These are phyloP conservation scores for Gobiocypris rarus DNA, from an alignment of 2,113 vertebrate species.

Conservation along the genomic window DNA sequence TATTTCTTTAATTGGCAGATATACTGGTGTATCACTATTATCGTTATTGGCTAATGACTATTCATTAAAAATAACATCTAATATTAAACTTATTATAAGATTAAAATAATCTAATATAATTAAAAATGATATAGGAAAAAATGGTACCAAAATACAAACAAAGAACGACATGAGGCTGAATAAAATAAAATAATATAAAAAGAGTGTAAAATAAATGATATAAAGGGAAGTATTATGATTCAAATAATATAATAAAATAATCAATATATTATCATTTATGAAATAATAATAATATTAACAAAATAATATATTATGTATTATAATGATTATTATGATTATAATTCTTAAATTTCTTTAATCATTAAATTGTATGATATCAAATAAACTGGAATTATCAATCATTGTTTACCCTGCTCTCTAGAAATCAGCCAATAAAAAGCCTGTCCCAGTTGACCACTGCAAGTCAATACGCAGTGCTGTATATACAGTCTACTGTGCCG, in stretches of 20 bases:
- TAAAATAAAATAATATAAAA: neutral
- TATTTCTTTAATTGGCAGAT: neutral
- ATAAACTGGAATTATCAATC: neutral
- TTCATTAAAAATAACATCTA: too few relatives aligned
- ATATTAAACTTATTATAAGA: too few relatives aligned
- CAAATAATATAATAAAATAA: neutral
- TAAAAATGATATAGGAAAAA: neutral
- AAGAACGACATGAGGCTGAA: neutral
- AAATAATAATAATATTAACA: neutral
- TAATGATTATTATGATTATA: neutral
- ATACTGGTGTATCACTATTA: neutral
- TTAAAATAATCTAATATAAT: too few relatives aligned
- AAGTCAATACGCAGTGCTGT: neutral
- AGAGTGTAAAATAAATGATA: neutral
- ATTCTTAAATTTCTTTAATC: neutral
- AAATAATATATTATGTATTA: neutral
- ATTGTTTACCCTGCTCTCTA: neutral
- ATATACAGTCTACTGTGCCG: neutral
- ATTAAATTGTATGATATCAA: neutral
- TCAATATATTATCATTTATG: neutral
- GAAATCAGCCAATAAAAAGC: neutral
- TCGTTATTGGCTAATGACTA: too few relatives aligned
- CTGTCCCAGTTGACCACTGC: neutral
- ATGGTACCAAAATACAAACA: neutral
- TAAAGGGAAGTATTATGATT: neutral